These are phyloP conservation scores for Malurus cyaneus DNA, from an alignment of 2,113 vertebrate species.

Conservation along the genomic window DNA sequence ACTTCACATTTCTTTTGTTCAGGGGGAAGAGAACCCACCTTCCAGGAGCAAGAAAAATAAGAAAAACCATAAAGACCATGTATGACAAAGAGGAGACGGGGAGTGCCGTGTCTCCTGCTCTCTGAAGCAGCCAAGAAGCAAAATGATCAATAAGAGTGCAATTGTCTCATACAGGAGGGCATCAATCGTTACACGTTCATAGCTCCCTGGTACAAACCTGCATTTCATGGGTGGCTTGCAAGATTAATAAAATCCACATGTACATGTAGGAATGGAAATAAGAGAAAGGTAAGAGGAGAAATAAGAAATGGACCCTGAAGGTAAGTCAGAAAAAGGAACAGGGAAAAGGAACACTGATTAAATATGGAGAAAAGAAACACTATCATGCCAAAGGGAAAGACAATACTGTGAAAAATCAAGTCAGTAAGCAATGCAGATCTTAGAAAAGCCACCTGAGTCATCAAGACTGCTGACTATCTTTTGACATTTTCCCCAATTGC, in stretches of 20 bases:
- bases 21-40: background rate
- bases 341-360: background rate
- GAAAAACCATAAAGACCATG: background rate
- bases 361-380: background rate
- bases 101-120: background rate
- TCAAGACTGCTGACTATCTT: background rate
- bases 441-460: background rate
- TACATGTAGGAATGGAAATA: background rate
- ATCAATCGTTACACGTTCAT: accelerated
- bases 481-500: background rate
- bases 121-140: background rate
- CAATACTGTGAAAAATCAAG: background rate
- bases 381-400: background rate
- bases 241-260: background rate
- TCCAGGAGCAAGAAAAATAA: background rate
- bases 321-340: background rate
- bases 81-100: background rate
- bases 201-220: background rate
- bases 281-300: background rate
- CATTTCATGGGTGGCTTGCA: background rate
- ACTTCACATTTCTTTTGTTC: background rate
- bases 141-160: background rate
- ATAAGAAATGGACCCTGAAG: background rate
- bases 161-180: background rate
- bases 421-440: background rate